Conservation (phyloP, 64 coral and sea anemone genomes). For the Acropora tenuis region DNA sequence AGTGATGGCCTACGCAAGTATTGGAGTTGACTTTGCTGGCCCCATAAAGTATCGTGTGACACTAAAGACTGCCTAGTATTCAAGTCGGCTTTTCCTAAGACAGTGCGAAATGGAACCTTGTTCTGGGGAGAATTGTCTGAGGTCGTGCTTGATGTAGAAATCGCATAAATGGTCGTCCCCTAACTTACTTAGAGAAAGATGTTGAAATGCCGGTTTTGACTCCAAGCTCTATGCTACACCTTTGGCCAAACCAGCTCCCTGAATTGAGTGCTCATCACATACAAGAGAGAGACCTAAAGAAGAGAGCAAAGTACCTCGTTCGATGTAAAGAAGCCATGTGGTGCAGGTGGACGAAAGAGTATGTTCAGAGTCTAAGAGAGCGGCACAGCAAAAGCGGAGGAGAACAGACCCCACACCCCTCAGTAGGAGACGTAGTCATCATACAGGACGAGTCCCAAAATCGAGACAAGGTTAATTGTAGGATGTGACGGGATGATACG, state of each 20-base stretch:
- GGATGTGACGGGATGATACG: constrained; percentile 17
- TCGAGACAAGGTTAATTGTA: neutral
- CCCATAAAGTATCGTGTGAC: constrained; percentile 20
- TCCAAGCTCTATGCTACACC: constrained; percentile 8
- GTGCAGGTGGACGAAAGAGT: constrained; percentile 31
- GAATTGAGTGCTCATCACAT: neutral
- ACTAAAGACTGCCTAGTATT: neutral
- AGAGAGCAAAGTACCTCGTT: constrained; percentile 28
- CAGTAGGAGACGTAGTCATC: no score
- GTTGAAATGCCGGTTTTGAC: constrained; percentile 30
- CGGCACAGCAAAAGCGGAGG: no score
- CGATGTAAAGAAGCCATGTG: constrained; percentile 45
- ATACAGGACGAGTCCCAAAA: constrained; percentile 19
- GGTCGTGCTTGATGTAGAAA: constrained; percentile 56
- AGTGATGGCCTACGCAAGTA: constrained; percentile 7
- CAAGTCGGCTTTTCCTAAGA: constrained; percentile 4
- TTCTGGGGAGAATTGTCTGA: constrained; percentile 1
- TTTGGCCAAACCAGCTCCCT: no score
- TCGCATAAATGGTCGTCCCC: constrained; percentile 32
- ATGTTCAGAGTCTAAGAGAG: neutral
- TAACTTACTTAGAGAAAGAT: constrained; percentile 30
- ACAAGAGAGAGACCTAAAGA: constrained; percentile 9
- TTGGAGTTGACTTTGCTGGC: constrained; percentile 27
- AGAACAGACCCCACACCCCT: no score
- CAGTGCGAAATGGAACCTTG: neutral